Conservation (phyloP, 1,140 invertebrate genomes). For the Drosophila parvula region DNA sequence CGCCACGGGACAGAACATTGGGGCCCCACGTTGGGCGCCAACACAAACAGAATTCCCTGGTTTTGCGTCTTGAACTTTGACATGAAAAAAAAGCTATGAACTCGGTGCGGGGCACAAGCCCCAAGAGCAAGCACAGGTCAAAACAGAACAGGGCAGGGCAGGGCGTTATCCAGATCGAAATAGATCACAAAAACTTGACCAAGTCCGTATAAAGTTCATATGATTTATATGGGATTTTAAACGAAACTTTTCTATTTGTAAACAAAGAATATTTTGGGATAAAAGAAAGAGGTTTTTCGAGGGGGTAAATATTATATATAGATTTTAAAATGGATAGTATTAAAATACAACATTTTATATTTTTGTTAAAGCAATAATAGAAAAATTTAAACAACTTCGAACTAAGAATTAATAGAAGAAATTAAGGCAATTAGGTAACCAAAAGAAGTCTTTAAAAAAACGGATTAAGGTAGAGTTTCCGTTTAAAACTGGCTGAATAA, state of each 20-base stretch:
- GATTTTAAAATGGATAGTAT: no score
- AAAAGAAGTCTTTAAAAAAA: no score
- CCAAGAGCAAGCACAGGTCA: no score
- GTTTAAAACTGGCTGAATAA: background rate
- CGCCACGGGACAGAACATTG: conserved; percentile 48
- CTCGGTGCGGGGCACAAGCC: conserved; percentile 6
- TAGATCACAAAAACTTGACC: conserved; percentile 26
- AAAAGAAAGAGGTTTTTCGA: no score
- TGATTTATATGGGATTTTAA: background rate
- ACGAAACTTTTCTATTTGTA: no score
- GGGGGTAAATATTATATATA: no score
- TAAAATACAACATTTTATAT: no score
- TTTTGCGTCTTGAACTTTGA: conserved; percentile 57
- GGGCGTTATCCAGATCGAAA: conserved; percentile 18
- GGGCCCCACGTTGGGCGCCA: conserved; percentile 53
- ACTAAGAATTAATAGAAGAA: no score
- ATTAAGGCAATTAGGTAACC: no score
- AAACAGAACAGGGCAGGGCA: background rate
- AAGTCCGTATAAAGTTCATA: background rate
- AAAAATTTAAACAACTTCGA: no score
- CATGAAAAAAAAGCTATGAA: conserved; percentile 50
- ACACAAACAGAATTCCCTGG: conserved; percentile 39
- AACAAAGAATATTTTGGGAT: background rate
- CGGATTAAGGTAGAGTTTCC: no score
- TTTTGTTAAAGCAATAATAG: no score